Percentiles rank a stretch among this genome's conserved stretches.
phyloP scores from a whole-genome alignment of 2,113 vertebrate species.

The Mus musculus region DNA sequence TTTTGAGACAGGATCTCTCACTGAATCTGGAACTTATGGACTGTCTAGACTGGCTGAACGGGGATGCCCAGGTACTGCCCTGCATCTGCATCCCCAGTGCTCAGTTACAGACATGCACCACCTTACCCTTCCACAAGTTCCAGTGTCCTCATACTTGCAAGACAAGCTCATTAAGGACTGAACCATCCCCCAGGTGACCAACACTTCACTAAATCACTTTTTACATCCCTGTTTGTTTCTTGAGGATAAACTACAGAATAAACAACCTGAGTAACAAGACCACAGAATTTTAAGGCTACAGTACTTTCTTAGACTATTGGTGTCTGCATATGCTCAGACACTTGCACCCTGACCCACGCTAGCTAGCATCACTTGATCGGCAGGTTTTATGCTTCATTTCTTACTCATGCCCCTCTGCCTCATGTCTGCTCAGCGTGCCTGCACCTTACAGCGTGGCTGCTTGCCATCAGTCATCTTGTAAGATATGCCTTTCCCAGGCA shows the following conservation, averaged over 20 bases:
- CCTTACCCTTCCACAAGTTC: not conserved
- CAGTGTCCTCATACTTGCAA: not conserved
- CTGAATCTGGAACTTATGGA: too few relatives aligned
- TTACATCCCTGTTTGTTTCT: not conserved
- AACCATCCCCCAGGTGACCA: not conserved
- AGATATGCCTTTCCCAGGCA: conserved; percentile 15
- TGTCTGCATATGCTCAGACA: accelerated
- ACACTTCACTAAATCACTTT: not conserved
- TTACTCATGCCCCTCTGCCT: not conserved
- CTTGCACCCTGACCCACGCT: not conserved
- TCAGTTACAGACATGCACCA: not conserved
- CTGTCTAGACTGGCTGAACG: not conserved
- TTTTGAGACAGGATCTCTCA: not conserved
- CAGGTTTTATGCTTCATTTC: not conserved
- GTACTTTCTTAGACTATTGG: not conserved
- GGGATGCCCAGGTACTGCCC: too few relatives aligned
- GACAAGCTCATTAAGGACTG: not conserved
- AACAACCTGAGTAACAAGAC: not conserved
- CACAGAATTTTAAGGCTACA: not conserved
- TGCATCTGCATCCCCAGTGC: not conserved
- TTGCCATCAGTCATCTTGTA: conserved; percentile 52
- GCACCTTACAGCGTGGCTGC: not conserved
- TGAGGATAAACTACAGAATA: not conserved
- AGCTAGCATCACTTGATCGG: not conserved
- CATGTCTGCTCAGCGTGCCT: not conserved